phyloP scores from a whole-genome alignment of 2,888 invertebrate genomes.

The Selenia dentaria region DNA sequence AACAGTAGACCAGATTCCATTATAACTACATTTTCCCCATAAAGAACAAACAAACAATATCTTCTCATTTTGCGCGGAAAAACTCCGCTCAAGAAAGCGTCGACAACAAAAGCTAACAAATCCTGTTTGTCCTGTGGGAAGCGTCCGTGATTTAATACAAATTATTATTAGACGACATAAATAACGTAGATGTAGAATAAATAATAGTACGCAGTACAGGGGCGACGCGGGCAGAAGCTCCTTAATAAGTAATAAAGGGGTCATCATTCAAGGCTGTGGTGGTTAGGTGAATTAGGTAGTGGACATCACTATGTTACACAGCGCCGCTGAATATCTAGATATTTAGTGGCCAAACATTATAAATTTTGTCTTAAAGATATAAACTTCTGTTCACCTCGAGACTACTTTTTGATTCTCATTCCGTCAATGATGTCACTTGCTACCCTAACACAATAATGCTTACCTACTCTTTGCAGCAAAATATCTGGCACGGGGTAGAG shows the following conservation, averaged over 20 bases:
- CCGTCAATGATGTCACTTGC: no score
- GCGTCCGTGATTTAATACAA: conserved; percentile 83
- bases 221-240: conserved; percentile 63
- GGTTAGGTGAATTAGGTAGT: conserved; percentile 23
- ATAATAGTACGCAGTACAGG: conserved; percentile 47
- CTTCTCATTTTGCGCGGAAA: conserved; percentile 59
- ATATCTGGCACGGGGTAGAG: no score
- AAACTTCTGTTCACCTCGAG: no score
- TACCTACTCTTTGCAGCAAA: no score
- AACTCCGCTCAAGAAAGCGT: conserved; percentile 48
- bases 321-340: no score
- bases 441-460: no score
- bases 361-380: no score
- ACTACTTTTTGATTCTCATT: no score
- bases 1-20: conserved; percentile 29
- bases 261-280: conserved; percentile 67
- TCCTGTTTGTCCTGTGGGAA: conserved; percentile 78
- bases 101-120: conserved; percentile 81
- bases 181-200: conserved; percentile 53
- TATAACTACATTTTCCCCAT: conserved; percentile 49
- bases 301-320: no score
- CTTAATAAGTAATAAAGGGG: conserved; percentile 85
- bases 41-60: conserved; percentile 59
- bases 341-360: no score
- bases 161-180: conserved; percentile 84